A percentile compares a stretch with the other conserved stretches of the same genome.
Conservation (phyloP, 2,797 vertebrate genomes). For the Coilia nasus region DNA sequence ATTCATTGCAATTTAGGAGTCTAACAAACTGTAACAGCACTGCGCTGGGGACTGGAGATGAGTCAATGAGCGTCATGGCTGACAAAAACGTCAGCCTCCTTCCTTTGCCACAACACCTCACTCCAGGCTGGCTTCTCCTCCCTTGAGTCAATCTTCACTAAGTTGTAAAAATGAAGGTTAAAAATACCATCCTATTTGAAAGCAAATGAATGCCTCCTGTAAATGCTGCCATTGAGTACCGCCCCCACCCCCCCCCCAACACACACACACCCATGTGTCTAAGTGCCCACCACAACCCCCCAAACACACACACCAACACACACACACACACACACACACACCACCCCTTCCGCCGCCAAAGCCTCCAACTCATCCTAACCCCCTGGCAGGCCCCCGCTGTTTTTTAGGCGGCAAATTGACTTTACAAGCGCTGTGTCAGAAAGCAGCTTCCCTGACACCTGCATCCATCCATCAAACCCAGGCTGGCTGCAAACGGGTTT, state of each 20-base stretch:
- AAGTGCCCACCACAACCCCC: background rate
- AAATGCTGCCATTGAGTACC: no score
- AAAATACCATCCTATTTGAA: constrained; percentile 47
- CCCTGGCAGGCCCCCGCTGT: constrained; percentile 48
- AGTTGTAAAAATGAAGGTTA: constrained; percentile 39
- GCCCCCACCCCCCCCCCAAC: background rate
- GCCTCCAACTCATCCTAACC: constrained; percentile 12
- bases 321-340: no score
- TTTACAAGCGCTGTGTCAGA: constrained; percentile 68
- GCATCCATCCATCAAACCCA: constrained; percentile 73
- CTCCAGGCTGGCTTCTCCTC: background rate
- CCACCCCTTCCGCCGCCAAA: background rate
- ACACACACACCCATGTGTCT: background rate
- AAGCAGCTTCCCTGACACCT: constrained; percentile 67
- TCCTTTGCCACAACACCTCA: background rate
- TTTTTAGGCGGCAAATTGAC: constrained; percentile 65
- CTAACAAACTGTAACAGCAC: background rate
- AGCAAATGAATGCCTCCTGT: background rate
- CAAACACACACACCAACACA: background rate
- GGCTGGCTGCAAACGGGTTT: constrained; percentile 15
- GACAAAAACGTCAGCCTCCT: background rate
- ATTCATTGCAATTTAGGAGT: background rate
- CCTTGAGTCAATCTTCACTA: background rate
- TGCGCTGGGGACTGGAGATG: background rate
- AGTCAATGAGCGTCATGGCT: background rate